A percentile compares a stretch with the other conserved stretches of the same genome.
Conservation (phyloP, 2,797 vertebrate genomes). For the Notoglanidium macrostoma region DNA sequence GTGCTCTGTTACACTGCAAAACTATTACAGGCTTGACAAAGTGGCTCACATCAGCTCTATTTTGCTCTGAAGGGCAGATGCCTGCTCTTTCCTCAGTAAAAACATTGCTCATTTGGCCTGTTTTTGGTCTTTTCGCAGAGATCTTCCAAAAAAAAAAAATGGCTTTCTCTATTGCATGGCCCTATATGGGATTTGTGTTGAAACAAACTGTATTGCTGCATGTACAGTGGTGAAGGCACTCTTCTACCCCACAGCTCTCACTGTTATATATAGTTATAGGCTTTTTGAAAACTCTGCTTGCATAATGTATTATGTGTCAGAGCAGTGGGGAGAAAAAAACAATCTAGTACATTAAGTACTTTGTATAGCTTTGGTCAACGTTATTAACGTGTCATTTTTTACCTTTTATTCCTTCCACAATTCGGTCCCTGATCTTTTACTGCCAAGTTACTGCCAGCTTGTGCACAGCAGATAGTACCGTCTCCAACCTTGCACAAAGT, state of each 20-base stretch:
- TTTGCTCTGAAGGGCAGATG: not conserved
- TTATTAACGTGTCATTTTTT: not conserved
- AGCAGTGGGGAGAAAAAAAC: not conserved
- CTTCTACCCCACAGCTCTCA: not conserved
- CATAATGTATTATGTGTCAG: constrained; percentile 6
- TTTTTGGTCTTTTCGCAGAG: not conserved
- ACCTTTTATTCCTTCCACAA: not conserved
- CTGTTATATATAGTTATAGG: constrained; percentile 1
- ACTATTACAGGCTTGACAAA: not conserved
- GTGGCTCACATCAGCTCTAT: not conserved
- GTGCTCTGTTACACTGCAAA: not conserved
- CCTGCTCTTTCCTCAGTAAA: no score
- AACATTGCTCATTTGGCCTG: not conserved
- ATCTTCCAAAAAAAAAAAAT: not conserved
- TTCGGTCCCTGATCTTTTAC: not conserved
- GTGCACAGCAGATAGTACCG: not conserved
- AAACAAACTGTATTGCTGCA: not conserved
- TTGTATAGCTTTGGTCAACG: not conserved
- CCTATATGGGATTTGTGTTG: not conserved
- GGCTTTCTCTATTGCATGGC: not conserved
- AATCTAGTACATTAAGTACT: not conserved
- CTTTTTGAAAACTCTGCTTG: constrained; percentile 13
- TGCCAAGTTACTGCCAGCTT: not conserved
- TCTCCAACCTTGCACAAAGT: not conserved
- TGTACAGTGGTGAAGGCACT: not conserved